phyloP scores from a whole-genome alignment of 2,113 vertebrate species.

The Athene cunicularia region DNA sequence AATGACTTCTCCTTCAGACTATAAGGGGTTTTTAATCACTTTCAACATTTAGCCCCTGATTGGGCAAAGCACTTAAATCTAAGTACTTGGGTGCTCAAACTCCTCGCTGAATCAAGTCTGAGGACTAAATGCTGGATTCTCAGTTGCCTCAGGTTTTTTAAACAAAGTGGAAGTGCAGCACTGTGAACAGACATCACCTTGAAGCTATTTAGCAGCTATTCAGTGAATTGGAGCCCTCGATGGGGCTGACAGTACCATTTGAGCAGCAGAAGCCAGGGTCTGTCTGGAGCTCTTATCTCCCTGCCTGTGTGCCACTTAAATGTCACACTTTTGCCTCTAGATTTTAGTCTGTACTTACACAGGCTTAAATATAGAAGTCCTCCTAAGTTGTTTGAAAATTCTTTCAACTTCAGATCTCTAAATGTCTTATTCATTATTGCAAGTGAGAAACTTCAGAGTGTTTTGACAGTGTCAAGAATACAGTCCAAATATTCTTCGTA shows the following conservation, averaged over 20 bases:
- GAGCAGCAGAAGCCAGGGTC: neutral
- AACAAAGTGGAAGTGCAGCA: neutral
- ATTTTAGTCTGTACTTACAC: neutral
- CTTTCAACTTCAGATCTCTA: neutral
- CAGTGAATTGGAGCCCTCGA: neutral
- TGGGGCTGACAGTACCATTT: accelerated
- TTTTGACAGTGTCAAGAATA: neutral
- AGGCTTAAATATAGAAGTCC: neutral
- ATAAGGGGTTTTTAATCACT: conserved; percentile 40
- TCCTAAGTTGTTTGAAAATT: neutral
- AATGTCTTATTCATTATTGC: neutral
- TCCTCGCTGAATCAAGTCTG: neutral
- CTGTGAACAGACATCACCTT: neutral
- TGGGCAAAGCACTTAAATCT: conserved; percentile 25
- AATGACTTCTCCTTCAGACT: conserved; percentile 51
- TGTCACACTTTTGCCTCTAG: neutral
- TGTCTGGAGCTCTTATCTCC: neutral
- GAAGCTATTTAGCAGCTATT: neutral
- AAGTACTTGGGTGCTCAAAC: neutral
- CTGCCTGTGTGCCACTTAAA: neutral
- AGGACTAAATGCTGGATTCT: neutral
- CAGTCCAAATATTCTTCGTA: neutral
- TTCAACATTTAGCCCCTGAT: conserved; percentile 32
- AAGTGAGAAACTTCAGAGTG: neutral
- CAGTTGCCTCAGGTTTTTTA: neutral